Evolutionary conservation across 2,797 vertebrate species (phyloP).

Genomic region (Lepilemur ruficaudatus): DNA sequence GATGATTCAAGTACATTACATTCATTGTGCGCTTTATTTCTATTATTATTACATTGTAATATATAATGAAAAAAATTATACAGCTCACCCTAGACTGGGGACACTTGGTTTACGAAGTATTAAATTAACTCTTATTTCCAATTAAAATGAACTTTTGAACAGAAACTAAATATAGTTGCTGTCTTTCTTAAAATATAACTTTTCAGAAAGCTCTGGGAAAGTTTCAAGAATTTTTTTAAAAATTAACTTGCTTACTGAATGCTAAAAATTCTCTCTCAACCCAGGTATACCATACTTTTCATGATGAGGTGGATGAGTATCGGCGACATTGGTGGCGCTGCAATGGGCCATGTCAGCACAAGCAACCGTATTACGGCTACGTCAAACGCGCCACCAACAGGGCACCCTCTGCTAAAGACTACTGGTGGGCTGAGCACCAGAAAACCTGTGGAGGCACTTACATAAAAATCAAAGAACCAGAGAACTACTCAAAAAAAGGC

Average conservation of each 20-base stretch:
- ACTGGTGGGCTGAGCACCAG: conserved; percentile 95
- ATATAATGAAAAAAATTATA: no score
- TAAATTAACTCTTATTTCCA: neutral
- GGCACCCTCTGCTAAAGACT: conserved; percentile 92
- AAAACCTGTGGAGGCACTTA: conserved; percentile 92
- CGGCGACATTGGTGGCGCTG: conserved; percentile 99
- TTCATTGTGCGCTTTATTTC: no score
- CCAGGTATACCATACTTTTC: conserved; percentile 94
- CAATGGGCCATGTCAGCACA: conserved; percentile 90
- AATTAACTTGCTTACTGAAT: neutral
- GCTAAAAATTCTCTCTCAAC: neutral
- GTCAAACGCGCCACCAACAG: conserved; percentile 96
- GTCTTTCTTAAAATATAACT: neutral
- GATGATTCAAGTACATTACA: no score
- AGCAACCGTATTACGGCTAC: conserved; percentile 92
- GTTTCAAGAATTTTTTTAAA: neutral
- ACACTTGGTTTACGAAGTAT: neutral
- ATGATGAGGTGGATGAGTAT: conserved; percentile 94
- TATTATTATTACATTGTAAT: no score
- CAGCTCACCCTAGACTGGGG: no score
- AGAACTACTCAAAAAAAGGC: conserved; percentile 90
- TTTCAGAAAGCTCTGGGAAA: conserved; percentile 1
- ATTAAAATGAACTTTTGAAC: neutral
- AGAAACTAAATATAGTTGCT: conserved; percentile 18
- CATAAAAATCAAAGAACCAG: conserved; percentile 94